Evolutionary conservation across 2,888 invertebrate genomes (phyloP).

Genomic region (Aquatica leii): DNA sequence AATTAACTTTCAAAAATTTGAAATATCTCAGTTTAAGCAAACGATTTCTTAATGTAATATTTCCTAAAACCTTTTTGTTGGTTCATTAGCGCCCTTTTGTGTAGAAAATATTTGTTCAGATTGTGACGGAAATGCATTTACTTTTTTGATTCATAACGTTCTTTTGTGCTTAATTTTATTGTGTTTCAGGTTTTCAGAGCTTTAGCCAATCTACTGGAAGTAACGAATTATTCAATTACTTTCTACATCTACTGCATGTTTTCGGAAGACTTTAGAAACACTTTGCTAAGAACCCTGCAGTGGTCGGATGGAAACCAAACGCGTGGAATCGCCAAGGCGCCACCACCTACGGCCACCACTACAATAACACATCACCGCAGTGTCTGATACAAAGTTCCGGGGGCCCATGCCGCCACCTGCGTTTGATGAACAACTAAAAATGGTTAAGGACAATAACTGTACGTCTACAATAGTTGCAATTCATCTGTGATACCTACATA

Average conservation of each 20-base stretch:
- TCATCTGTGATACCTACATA: constrained; percentile 30
- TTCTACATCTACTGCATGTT: constrained; percentile 83
- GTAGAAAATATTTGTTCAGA: constrained; percentile 11
- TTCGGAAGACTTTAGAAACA: constrained; percentile 79
- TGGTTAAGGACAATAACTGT: constrained; percentile 21
- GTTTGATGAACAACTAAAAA: constrained; percentile 37
- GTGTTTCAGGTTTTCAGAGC: constrained; percentile 70
- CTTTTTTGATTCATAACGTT: no score
- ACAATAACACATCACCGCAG: constrained; percentile 59
- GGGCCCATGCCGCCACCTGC: constrained; percentile 44
- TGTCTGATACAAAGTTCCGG: constrained; percentile 56
- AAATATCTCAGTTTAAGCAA: no score
- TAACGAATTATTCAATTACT: constrained; percentile 79
- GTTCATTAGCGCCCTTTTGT: constrained; percentile 18
- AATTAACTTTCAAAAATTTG: no score
- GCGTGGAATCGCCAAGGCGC: constrained; percentile 52
- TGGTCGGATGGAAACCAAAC: constrained; percentile 63
- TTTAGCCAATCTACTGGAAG: constrained; percentile 75
- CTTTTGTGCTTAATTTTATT: constrained; percentile 1
- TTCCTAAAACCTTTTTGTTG: no score
- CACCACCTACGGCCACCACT: constrained; percentile 56
- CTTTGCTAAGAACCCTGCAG: constrained; percentile 70
- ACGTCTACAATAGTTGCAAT: constrained; percentile 27
- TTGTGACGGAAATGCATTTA: no score
- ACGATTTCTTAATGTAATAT: no score